Conservation (phyloP, 2,113 vertebrate genomes). For the Hippocampus abdominalis region DNA sequence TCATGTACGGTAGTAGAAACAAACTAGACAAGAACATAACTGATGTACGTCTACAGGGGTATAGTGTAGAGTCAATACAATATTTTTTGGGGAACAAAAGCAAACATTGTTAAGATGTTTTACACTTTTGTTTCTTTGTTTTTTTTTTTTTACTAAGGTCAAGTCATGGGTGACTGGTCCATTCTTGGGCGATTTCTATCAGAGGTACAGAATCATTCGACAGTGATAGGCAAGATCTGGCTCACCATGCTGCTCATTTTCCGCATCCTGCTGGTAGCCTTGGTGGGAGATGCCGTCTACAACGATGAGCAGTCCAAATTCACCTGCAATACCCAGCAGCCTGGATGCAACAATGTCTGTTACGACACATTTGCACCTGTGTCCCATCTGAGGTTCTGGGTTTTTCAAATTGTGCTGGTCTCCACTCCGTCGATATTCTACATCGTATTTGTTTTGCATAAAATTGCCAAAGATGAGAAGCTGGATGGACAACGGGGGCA, state of each 20-base stretch:
- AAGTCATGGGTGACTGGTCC: slow-evolving; percentile 66
- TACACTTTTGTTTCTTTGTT: neutral
- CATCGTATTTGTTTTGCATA: slow-evolving; percentile 65
- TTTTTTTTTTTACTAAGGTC: slow-evolving; percentile 16
- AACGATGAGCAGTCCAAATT: slow-evolving; percentile 69
- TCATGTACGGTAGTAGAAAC: neutral
- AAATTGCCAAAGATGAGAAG: slow-evolving; percentile 67
- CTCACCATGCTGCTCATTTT: slow-evolving; percentile 70
- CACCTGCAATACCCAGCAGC: slow-evolving; percentile 67
- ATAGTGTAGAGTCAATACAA: no score
- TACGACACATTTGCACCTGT: slow-evolving; percentile 63
- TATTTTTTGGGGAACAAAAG: neutral
- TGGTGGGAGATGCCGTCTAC: slow-evolving; percentile 63
- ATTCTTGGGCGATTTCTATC: slow-evolving; percentile 65
- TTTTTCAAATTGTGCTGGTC: slow-evolving; percentile 70
- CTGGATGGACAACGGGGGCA: slow-evolving; percentile 37
- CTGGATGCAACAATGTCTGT: slow-evolving; percentile 67
- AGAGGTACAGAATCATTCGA: slow-evolving; percentile 70
- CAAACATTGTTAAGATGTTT: neutral
- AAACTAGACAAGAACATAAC: neutral
- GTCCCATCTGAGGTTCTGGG: slow-evolving; percentile 65
- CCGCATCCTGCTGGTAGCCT: slow-evolving; percentile 66
- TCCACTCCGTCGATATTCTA: slow-evolving; percentile 69
- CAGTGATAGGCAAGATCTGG: slow-evolving; percentile 70
- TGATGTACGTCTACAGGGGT: neutral